Evolutionary conservation across 2,797 vertebrate genomes (phyloP), one percentile per base, ranked within the genome.

Genomic region (Lophius americanus): DNA sequence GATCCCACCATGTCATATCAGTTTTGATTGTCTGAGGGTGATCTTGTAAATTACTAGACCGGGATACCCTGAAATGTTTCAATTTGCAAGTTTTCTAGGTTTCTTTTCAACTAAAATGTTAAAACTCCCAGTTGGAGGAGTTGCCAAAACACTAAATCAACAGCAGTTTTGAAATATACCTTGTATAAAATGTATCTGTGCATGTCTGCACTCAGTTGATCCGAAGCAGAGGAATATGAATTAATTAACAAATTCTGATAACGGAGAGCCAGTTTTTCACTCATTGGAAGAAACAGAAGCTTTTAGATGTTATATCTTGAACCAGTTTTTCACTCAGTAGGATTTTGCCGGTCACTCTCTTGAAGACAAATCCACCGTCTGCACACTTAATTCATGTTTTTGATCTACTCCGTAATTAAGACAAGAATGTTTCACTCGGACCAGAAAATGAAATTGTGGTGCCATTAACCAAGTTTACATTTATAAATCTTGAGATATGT

Each of bases 381-480:
- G 79, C 68, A 58, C 81, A 64, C 60, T 58, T 38, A 47, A 44
- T 63, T 70, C 73, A 2, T 43, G 58, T 79, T 68, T 80, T 38
- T 68, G 80, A 69, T 88, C 82, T 66, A 61, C 48, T 52, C 57
- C 37, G 64, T 73, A 56, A 72, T 64, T 67, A 78, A 82, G 58
- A 60, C 23, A 14, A 79, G 87, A 92, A 91, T 91, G 87, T 89
- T 84, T 87, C 79, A 87, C 79, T 82, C 70, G 23, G 23, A 23
- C 23, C 23, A 78, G 64, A 86, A 85, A 79, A 82, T 79, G 78
- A 89, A 88, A 77, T 86, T 68, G 77, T 79, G 90, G 89, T 90
- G 87, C 86, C 89, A 83, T 86, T 80, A 88, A 90, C 62, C 85
- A 72, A 82, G 91, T 93, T 93, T 93, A 91, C 90, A 91, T 92